Percentiles rank a stretch among this genome's conserved stretches.
phyloP scores from a whole-genome alignment of 1,140 invertebrate species.

The Telenomus remus region DNA sequence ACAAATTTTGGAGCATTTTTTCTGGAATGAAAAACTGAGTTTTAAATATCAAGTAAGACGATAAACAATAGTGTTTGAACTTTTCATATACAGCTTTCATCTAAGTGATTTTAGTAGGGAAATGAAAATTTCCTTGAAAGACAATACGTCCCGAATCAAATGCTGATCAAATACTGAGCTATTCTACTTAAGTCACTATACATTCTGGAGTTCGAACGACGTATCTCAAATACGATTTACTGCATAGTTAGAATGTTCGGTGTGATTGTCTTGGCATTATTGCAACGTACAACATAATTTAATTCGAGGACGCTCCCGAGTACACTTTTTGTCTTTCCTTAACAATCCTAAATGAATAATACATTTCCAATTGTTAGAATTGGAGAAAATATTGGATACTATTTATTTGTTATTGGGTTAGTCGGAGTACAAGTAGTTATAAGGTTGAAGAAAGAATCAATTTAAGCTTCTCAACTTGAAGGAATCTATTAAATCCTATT shows the following conservation, averaged over 20 bases:
- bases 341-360: not conserved
- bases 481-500: too few species aligned
- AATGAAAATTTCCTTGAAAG: slow-evolving; percentile 24
- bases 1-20: too few species aligned
- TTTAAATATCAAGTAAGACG: too few species aligned
- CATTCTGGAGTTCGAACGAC: slow-evolving; percentile 26
- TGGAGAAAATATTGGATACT: too few species aligned
- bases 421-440: too few species aligned
- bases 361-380: slow-evolving; percentile 1
- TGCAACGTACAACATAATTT: slow-evolving; percentile 26
- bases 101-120: slow-evolving; percentile 1
- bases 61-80: too few species aligned
- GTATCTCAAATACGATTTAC: slow-evolving; percentile 44
- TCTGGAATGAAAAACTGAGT: too few species aligned
- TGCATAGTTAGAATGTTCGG: slow-evolving; percentile 23
- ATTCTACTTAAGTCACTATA: slow-evolving; percentile 42
- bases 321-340: not conserved
- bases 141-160: slow-evolving; percentile 25
- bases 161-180: slow-evolving; percentile 41
- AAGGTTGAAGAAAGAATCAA: too few species aligned
- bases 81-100: too few species aligned
- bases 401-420: too few species aligned
- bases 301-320: slow-evolving; percentile 6
- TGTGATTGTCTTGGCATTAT: slow-evolving; percentile 32
- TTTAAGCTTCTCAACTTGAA: too few species aligned